Percentiles rank a stretch among this genome's conserved stretches.
These are phyloP conservation scores for Calliphora vomitoria DNA, from an alignment of 2,888 invertebrate species.

Conservation along the genomic window DNA sequence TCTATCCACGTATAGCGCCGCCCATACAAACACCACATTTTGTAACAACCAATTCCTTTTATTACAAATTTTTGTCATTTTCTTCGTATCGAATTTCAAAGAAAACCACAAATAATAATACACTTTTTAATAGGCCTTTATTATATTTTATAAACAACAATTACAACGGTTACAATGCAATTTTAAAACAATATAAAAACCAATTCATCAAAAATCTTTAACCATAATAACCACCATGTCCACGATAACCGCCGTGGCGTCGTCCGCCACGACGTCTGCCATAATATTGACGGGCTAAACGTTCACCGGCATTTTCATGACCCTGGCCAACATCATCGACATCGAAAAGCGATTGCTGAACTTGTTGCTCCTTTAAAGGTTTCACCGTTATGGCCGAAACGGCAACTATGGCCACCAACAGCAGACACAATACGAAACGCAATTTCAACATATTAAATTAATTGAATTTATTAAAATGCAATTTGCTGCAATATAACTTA, in stretches of 20 bases:
- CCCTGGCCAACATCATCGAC: constrained; percentile 71
- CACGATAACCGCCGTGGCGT: constrained; percentile 29
- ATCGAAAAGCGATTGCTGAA: constrained; percentile 65
- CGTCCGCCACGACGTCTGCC: constrained; percentile 24
- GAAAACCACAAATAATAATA: too few relatives aligned
- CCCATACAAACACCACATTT: too few relatives aligned
- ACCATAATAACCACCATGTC: constrained; percentile 46
- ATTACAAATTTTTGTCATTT: too few relatives aligned
- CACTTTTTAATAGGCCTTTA: background rate
- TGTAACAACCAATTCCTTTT: too few relatives aligned
- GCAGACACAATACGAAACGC: constrained; percentile 48
- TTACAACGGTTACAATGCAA: background rate
- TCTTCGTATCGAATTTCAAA: too few relatives aligned
- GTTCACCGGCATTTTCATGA: constrained; percentile 76
- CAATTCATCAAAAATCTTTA: background rate
- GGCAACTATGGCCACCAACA: constrained; percentile 40
- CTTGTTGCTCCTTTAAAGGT: constrained; percentile 20
- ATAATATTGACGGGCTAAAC: constrained; percentile 74
- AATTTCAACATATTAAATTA: constrained; percentile 27
- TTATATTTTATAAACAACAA: background rate
- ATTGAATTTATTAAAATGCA: background rate
- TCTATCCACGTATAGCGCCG: too few relatives aligned
- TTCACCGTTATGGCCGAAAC: constrained; percentile 16
- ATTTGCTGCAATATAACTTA: background rate
- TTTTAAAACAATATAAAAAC: background rate